These are phyloP conservation scores for Cossypha caffra DNA, from an alignment of 2,797 vertebrate species.

Conservation along the genomic window DNA sequence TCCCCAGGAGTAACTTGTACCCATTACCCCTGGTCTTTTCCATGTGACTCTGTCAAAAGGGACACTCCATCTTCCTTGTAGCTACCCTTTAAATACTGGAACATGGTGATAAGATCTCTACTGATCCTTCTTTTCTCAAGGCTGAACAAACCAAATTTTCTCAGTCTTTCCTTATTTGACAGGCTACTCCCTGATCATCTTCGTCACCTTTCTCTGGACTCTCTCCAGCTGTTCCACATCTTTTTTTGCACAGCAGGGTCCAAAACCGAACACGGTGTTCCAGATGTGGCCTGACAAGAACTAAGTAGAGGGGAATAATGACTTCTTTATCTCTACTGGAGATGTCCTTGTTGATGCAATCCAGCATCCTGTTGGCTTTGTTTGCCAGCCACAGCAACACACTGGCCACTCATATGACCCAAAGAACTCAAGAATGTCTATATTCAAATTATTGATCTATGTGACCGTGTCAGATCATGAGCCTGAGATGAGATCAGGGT, in stretches of 20 bases:
- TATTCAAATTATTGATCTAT: background rate
- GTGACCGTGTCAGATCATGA: background rate
- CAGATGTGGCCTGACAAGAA: fast-evolving
- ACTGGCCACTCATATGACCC: background rate
- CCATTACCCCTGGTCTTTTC: background rate
- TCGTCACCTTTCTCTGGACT: background rate
- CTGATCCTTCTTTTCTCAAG: background rate
- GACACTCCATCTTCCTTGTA: background rate
- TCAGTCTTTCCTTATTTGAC: background rate
- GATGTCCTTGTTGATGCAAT: background rate
- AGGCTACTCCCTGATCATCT: background rate
- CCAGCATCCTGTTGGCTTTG: background rate
- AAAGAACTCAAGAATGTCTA: background rate
- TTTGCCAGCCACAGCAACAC: background rate
- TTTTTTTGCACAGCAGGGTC: background rate
- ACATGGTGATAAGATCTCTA: background rate
- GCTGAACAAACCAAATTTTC: background rate
- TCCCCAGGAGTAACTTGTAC: background rate
- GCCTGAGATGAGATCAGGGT: background rate
- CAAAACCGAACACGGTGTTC: background rate
- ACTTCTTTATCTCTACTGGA: background rate
- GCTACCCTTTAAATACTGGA: background rate
- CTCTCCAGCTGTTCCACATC: background rate
- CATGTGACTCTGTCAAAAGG: background rate
- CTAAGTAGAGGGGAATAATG: background rate